Percentiles rank a stretch among this genome's conserved stretches.
Conservation (phyloP, 1,140 invertebrate genomes). For the Ostrea denselamellosa region DNA sequence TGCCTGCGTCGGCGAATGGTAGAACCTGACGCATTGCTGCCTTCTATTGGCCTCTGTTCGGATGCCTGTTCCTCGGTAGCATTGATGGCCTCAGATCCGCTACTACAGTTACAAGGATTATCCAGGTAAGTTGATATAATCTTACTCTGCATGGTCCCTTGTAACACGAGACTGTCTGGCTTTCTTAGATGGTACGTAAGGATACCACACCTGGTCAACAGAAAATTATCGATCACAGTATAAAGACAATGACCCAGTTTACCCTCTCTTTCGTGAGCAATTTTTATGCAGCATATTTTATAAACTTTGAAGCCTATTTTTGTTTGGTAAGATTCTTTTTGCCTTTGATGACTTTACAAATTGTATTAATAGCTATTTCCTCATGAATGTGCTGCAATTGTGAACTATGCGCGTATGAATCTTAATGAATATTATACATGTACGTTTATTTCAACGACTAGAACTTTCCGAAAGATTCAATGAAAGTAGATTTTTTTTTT, state of each 20-base stretch:
- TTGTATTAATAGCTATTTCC: too few relatives aligned
- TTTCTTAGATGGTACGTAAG: not conserved
- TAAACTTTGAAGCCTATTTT: too few relatives aligned
- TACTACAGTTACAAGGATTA: not conserved
- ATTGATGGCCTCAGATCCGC: not conserved
- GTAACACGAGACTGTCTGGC: not conserved
- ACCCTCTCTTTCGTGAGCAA: too few relatives aligned
- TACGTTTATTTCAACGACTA: too few relatives aligned
- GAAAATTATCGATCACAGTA: not conserved
- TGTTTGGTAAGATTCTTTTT: too few relatives aligned
- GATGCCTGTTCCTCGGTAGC: not conserved
- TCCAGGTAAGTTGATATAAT: not conserved
- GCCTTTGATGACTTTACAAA: too few relatives aligned
- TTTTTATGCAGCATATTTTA: too few relatives aligned
- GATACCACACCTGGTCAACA: not conserved
- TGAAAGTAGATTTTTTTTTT: too few relatives aligned
- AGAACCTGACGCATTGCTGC: not conserved
- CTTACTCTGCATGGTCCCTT: not conserved
- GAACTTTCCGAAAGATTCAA: too few relatives aligned
- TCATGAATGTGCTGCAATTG: too few relatives aligned
- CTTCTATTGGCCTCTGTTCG: not conserved
- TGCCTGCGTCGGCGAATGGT: not conserved
- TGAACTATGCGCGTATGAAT: too few relatives aligned
- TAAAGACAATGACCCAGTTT: not conserved
- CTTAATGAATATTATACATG: too few relatives aligned